phyloP scores from a whole-genome alignment of 2,797 vertebrate species.

The Crocidura indochinensis region DNA sequence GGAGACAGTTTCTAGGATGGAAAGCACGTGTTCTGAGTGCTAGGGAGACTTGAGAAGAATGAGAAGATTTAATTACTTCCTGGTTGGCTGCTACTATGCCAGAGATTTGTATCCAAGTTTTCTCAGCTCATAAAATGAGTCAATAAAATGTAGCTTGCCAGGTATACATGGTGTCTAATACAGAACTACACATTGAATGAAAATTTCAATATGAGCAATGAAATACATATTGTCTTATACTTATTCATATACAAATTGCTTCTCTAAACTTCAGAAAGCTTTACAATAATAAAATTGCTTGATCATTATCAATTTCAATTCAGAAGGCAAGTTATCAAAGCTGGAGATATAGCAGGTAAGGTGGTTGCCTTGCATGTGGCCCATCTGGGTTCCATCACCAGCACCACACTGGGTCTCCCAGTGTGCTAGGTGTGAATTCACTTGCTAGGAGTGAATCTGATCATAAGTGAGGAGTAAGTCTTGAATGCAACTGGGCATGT shows the following conservation, averaged over 20 bases:
- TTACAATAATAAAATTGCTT: slow-evolving; percentile 26
- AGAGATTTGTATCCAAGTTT: slow-evolving; percentile 5
- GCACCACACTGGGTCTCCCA: no score
- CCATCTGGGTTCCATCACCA: no score
- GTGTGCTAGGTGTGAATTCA: no score
- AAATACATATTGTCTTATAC: background rate
- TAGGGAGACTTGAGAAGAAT: slow-evolving; percentile 24
- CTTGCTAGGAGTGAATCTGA: no score
- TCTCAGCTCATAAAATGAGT: slow-evolving; percentile 43
- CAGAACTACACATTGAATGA: background rate
- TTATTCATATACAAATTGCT: slow-evolving; percentile 28
- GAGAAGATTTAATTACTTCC: slow-evolving; percentile 33
- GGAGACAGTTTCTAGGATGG: background rate
- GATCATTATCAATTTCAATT: background rate
- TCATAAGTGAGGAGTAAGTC: no score
- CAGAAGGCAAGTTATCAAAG: slow-evolving; percentile 40
- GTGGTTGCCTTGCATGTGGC: no score
- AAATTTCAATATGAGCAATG: slow-evolving; percentile 37
- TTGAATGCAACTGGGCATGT: no score
- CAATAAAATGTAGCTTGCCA: slow-evolving; percentile 38
- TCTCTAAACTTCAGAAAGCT: background rate
- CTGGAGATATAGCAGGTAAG: background rate
- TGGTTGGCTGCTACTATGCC: background rate
- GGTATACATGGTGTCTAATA: background rate
- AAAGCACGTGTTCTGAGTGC: background rate